phyloP scores from a whole-genome alignment of 2,797 vertebrate genomes.

The Microchirus variegatus region DNA sequence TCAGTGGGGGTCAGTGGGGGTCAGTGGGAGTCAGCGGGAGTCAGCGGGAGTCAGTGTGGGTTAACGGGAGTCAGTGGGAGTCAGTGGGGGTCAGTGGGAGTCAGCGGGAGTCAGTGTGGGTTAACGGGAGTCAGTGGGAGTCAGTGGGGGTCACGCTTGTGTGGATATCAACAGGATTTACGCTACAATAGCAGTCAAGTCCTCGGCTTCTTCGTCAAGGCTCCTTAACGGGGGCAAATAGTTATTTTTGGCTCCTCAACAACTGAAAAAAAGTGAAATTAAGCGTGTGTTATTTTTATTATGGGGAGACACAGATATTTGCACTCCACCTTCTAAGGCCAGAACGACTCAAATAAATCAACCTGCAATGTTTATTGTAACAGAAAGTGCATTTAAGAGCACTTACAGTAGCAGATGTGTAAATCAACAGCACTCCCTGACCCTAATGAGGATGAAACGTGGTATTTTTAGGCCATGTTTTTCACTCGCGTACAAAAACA shows the following conservation, averaged over 20 bases:
- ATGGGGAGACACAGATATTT: background rate
- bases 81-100: no score
- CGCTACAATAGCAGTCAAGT: constrained; percentile 64
- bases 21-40: no score
- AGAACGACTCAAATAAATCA: no score
- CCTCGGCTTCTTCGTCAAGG: constrained; percentile 43
- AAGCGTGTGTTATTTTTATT: constrained; percentile 30
- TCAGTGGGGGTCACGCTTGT: constrained; percentile 76
- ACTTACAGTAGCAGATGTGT: background rate
- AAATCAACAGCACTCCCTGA: background rate
- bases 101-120: no score
- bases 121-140: no score
- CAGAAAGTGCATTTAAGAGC: background rate
- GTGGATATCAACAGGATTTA: constrained; percentile 78
- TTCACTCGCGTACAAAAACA: background rate
- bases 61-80: no score
- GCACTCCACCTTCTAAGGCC: no score
- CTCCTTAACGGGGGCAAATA: constrained; percentile 28
- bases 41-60: no score
- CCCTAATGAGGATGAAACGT: no score
- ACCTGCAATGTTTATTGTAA: no score
- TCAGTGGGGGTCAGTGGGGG: no score
- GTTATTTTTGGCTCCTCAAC: constrained; percentile 30
- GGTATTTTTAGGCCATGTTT: background rate
- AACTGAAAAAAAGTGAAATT: constrained; percentile 34